Conservation (phyloP, 1,140 invertebrate species). For the Galendromus occidentalis region DNA sequence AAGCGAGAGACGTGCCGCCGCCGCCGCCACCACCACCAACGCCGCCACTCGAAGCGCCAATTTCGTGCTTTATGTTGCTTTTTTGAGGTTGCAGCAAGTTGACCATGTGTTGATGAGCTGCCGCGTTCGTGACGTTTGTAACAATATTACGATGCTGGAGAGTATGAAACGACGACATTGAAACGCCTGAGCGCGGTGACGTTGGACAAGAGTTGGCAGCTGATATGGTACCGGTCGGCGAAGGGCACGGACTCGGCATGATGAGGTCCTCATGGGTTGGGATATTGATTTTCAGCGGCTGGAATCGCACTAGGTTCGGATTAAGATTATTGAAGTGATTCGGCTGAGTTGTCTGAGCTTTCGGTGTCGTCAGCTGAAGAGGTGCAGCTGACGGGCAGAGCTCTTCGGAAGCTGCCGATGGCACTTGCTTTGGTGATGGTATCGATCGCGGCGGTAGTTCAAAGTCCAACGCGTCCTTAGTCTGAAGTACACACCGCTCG, state of each 20-base stretch:
- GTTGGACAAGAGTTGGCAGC: conserved; percentile 31
- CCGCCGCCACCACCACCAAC: neutral
- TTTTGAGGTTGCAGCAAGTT: neutral
- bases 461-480: no score
- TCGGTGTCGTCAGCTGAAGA: no score
- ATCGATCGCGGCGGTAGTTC: no score
- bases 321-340: no score
- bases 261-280: conserved; percentile 5
- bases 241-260: conserved; percentile 25
- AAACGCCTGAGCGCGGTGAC: conserved; percentile 25
- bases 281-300: conserved; percentile 3
- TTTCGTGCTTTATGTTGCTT: neutral
- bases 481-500: no score
- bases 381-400: no score
- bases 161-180: conserved; percentile 14
- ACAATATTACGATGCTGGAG: conserved; percentile 3
- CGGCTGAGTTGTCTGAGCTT: no score
- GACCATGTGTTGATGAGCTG: neutral
- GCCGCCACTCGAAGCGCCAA: neutral
- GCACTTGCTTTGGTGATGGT: no score
- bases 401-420: no score
- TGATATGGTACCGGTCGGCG: conserved; percentile 31
- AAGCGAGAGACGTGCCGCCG: conserved; percentile 29
- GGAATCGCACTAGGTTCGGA: neutral
- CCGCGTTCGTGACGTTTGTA: neutral